A percentile compares a stretch with the other conserved stretches of the same genome.
Evolutionary conservation across 2,888 invertebrate genomes (phyloP).

Genomic region (Camptogramma bilineatum): DNA sequence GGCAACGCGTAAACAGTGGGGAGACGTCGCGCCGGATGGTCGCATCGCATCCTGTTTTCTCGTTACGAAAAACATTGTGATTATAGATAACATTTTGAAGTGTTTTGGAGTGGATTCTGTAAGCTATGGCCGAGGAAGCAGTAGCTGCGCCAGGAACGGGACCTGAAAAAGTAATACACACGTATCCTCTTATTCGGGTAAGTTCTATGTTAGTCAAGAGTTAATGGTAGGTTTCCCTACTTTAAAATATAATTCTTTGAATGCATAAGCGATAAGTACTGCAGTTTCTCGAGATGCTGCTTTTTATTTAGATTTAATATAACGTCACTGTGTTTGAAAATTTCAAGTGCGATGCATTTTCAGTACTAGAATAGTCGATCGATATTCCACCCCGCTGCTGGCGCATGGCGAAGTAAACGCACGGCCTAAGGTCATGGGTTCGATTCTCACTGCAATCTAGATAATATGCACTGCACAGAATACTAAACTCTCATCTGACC

Average conservation of each 20-base stretch:
- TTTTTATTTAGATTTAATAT: background rate
- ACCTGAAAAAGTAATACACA: conserved; percentile 90
- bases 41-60: conserved; percentile 53
- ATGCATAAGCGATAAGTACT: background rate
- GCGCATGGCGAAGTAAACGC: background rate
- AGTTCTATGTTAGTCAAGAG: conserved; percentile 49
- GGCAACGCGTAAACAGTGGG: conserved; percentile 82
- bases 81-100: conserved; percentile 28
- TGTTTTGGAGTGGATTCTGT: conserved; percentile 38
- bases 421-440: background rate
- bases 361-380: background rate
- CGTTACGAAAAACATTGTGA: conserved; percentile 33
- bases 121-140: conserved; percentile 72
- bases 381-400: background rate
- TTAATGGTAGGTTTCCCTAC: background rate
- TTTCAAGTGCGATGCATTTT: conserved; percentile 17
- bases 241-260: conserved; percentile 12
- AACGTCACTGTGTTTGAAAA: conserved; percentile 11
- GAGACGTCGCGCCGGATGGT: conserved; percentile 64
- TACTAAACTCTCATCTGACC: too few species aligned
- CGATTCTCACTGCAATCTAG: background rate
- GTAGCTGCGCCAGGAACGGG: conserved; percentile 69
- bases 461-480: too few species aligned
- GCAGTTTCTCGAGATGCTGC: background rate
- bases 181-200: conserved; percentile 94